Evolutionary conservation across 2,888 invertebrate species (phyloP).

Genomic region (Amiota minor): DNA sequence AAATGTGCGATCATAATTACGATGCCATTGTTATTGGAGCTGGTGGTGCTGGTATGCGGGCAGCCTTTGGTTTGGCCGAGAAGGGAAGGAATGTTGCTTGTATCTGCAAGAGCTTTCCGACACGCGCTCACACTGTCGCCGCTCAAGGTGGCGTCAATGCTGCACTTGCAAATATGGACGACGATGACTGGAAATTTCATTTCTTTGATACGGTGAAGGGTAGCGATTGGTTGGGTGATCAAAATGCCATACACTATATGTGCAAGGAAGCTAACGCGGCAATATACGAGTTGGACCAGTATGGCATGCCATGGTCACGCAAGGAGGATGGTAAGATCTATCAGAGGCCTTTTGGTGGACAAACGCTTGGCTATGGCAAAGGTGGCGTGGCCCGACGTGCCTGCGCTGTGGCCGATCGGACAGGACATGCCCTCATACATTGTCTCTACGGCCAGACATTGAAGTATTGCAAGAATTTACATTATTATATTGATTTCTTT

Average conservation of each 20-base stretch:
- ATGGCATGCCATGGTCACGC: constrained; percentile 98
- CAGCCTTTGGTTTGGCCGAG: constrained; percentile 94
- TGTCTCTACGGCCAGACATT: constrained; percentile 97
- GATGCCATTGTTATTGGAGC: constrained; percentile 98
- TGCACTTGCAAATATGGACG: constrained; percentile 93
- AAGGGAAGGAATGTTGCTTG: constrained; percentile 97
- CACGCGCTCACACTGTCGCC: constrained; percentile 97
- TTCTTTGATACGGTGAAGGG: constrained; percentile 99
- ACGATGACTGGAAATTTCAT: constrained; percentile 94
- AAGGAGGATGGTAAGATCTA: constrained; percentile 96
- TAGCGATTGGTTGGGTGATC: constrained; percentile 98
- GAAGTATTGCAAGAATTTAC: constrained; percentile 92
- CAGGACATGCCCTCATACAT: constrained; percentile 98
- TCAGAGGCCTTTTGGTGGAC: constrained; percentile 98
- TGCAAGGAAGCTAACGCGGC: constrained; percentile 89
- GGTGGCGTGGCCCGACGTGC: constrained; percentile 96
- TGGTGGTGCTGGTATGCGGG: constrained; percentile 95
- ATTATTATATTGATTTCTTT: constrained; percentile 98
- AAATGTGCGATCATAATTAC: constrained; percentile 85
- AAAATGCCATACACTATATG: constrained; percentile 99
- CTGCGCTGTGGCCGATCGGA: constrained; percentile 95
- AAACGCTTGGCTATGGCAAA: constrained; percentile 95
- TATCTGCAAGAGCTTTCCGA: constrained; percentile 96
- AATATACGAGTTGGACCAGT: constrained; percentile 91
- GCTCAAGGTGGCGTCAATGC: constrained; percentile 99